phyloP scores from a whole-genome alignment of 2,888 invertebrate genomes.

The Ellobium chinense region DNA sequence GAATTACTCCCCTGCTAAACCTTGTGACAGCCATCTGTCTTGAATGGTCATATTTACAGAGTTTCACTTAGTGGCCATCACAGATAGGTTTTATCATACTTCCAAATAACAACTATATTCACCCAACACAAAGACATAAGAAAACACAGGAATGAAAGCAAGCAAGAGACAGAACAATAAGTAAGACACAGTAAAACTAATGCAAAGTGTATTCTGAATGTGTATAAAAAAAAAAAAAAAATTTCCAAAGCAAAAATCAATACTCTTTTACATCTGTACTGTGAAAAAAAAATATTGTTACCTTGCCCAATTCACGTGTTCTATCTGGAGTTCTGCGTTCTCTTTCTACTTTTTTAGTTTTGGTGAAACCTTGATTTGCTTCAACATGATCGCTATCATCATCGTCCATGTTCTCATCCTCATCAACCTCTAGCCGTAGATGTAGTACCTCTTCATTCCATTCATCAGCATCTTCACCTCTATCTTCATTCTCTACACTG shows the following conservation, averaged over 20 bases:
- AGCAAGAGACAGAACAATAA: too few relatives aligned
- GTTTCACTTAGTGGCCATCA: too few relatives aligned
- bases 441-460: constrained; percentile 32
- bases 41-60: too few relatives aligned
- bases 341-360: not conserved
- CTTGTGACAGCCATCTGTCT: too few relatives aligned
- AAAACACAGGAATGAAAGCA: too few relatives aligned
- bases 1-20: too few relatives aligned
- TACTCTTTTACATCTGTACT: too few relatives aligned
- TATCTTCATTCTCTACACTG: not conserved
- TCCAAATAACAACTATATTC: too few relatives aligned
- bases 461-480: not conserved
- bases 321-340: not conserved
- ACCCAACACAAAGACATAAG: too few relatives aligned
- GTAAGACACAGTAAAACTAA: too few relatives aligned
- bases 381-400: not conserved
- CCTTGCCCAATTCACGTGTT: not conserved
- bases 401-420: not conserved
- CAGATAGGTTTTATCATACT: too few relatives aligned
- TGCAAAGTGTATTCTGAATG: too few relatives aligned
- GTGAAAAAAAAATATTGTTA: not conserved
- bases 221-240: not conserved
- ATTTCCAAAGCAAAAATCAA: not conserved
- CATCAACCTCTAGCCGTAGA: constrained; percentile 29
- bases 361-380: not conserved